A percentile compares a stretch with the other conserved stretches of the same genome.
Conservation (phyloP, 1,140 invertebrate genomes). For the Procambarus virginalis region DNA sequence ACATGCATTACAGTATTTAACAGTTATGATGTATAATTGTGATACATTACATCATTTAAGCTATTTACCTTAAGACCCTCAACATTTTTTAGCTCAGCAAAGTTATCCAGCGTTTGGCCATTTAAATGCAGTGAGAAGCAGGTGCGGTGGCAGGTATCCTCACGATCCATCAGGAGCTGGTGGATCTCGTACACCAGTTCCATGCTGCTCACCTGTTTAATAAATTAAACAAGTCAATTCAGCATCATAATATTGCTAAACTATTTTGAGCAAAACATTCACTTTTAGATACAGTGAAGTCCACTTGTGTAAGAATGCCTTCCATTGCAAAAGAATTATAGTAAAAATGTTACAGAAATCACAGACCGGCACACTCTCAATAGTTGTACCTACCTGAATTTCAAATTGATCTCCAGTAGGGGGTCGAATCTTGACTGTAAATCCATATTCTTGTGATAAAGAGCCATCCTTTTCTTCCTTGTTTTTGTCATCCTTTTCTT, state of each 20-base stretch:
- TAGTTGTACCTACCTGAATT: constrained; percentile 44
- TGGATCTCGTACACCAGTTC: constrained; percentile 99
- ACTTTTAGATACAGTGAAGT: too few relatives aligned
- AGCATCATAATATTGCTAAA: too few relatives aligned
- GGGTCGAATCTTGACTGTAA: constrained; percentile 57
- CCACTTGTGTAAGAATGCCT: too few relatives aligned
- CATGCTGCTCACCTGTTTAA: constrained; percentile 91
- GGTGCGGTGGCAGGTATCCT: constrained; percentile 97
- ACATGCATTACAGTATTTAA: too few relatives aligned
- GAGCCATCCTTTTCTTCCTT: constrained; percentile 58
- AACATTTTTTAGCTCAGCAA: constrained; percentile 97
- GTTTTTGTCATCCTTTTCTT: constrained; percentile 15
- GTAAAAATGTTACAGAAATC: too few relatives aligned
- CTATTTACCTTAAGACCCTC: constrained; percentile 94
- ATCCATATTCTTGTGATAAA: constrained; percentile 62
- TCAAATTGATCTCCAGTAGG: constrained; percentile 66
- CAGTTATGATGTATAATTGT: too few relatives aligned
- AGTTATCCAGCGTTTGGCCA: constrained; percentile 95
- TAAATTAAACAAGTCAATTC: neutral
- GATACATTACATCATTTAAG: too few relatives aligned
- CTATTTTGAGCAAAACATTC: too few relatives aligned
- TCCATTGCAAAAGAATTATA: too few relatives aligned
- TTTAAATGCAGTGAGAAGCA: constrained; percentile 98
- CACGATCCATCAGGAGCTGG: constrained; percentile 96
- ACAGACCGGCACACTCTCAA: too few relatives aligned